A percentile compares a stretch with the other conserved stretches of the same genome.
phyloP scores from a whole-genome alignment of 2,797 vertebrate species.

The Anguilla obscura region DNA sequence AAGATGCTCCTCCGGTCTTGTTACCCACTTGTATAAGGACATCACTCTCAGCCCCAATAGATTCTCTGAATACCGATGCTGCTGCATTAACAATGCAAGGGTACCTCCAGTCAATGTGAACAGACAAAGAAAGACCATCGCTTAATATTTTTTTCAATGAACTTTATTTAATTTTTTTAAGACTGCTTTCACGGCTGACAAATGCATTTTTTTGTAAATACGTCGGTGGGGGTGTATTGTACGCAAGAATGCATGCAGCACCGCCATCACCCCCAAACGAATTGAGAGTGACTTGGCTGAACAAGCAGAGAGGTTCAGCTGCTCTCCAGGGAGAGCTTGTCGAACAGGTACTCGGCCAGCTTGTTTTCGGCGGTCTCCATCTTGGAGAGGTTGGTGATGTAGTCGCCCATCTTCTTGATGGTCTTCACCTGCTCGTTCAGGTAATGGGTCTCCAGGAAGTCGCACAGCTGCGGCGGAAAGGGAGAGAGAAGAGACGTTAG shows the following conservation, averaged over 20 bases:
- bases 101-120: too few relatives aligned
- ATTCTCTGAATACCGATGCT: too few relatives aligned
- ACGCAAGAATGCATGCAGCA: not conserved
- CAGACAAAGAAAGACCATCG: too few relatives aligned
- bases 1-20: too few relatives aligned
- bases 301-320: conserved; percentile 50
- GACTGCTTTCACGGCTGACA: too few relatives aligned
- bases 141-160: not conserved
- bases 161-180: not conserved
- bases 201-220: too few relatives aligned
- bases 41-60: too few relatives aligned
- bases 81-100: too few relatives aligned
- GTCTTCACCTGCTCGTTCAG: conserved; percentile 90
- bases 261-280: not conserved
- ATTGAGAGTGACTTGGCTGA: not conserved
- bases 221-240: not conserved
- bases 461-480: conserved; percentile 75
- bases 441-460: conserved; percentile 92
- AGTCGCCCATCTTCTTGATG: conserved; percentile 83
- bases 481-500: not conserved
- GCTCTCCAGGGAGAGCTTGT: conserved; percentile 77
- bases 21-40: too few relatives aligned
- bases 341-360: conserved; percentile 91
- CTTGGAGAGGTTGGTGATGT: conserved; percentile 71
- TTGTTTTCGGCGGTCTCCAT: conserved; percentile 82